A percentile compares a stretch with the other conserved stretches of the same genome.
Evolutionary conservation across 2,888 invertebrate species (phyloP).

Genomic region (Tuta absoluta): DNA sequence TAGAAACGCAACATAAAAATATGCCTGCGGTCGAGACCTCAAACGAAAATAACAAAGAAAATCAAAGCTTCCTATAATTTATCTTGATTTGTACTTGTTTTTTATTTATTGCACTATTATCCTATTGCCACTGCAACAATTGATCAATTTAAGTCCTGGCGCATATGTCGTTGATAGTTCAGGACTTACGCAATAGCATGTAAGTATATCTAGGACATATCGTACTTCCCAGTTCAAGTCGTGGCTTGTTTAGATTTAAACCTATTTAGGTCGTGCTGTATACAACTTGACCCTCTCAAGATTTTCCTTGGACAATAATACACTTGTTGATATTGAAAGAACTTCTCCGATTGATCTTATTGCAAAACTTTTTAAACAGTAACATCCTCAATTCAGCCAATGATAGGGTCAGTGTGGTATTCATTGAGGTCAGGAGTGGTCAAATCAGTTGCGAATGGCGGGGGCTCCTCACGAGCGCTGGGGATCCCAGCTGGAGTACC

Average conservation of each 20-base stretch:
- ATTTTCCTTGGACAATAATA: not conserved
- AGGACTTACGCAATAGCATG: not conserved
- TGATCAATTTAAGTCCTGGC: not conserved
- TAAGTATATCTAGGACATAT: not conserved
- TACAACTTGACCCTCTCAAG: not conserved
- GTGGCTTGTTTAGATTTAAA: no score
- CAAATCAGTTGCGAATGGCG: conserved; percentile 52
- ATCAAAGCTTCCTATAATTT: not conserved
- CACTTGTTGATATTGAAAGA: not conserved
- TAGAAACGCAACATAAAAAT: no score
- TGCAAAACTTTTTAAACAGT: conserved; percentile 38
- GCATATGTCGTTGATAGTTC: not conserved
- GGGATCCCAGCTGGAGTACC: conserved; percentile 88
- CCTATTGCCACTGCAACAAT: not conserved
- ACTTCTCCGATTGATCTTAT: not conserved
- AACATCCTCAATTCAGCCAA: conserved; percentile 55
- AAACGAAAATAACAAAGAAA: not conserved
- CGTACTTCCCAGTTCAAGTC: not conserved
- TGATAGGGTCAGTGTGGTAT: conserved; percentile 40
- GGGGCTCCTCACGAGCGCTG: conserved; percentile 82
- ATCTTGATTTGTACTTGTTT: not conserved
- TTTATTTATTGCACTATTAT: conserved; percentile 7
- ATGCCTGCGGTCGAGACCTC: no score
- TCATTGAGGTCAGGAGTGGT: conserved; percentile 42
- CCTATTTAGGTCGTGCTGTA: no score